Evolutionary conservation across 1,140 invertebrate species (phyloP), one percentile per base, ranked within the genome.

Genomic region (Rhizoglyphus robini): DNA sequence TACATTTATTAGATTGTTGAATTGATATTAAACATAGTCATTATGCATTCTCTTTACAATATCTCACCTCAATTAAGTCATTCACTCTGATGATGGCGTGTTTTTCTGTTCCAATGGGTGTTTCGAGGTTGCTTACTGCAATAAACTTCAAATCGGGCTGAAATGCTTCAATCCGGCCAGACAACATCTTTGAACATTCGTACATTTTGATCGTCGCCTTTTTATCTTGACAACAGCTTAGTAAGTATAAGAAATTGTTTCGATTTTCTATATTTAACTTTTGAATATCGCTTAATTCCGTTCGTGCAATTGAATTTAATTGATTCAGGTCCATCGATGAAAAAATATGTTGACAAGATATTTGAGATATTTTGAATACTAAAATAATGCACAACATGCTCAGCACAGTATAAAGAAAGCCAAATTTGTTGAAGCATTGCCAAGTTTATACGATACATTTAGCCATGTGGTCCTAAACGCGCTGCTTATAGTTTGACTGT

Each of bases 81-180:
- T 8, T 54, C 15, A 32, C 8, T 41, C 36, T 41, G 36, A 60
- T 3, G 27, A 60, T 60, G 11, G 15, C 58, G 3, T 60, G 15
- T 27, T 60, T 60, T 34, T 60, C 15, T 20, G 36, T n/a, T 29
- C 58, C 58, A 13, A 60, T 60, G 8, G 58, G 30, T 20, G 58
- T 60, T 20, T 20, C 18, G n/a, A 60, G 58, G 29, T 60, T 60
- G 20, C 58, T 60, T 4, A 60, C 58, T 3, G 32, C 58, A 13
- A 60, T 29, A 46, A 34, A 27, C 29, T 60, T 60, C 3, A 60
- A 3, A n/a, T 13, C 11, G 1, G 27, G 58, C 2, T 30, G 15
- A 60, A 29, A 60, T 34, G 58, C 58, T 60, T 60, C 58, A 2
- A 60, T 23, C 13, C 29, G 15, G 1, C 2, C 15, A 38, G 31